Evolutionary conservation across 1,140 invertebrate species (phyloP), one percentile per base, ranked within the genome.

Genomic region (Diabrotica virgifera): DNA sequence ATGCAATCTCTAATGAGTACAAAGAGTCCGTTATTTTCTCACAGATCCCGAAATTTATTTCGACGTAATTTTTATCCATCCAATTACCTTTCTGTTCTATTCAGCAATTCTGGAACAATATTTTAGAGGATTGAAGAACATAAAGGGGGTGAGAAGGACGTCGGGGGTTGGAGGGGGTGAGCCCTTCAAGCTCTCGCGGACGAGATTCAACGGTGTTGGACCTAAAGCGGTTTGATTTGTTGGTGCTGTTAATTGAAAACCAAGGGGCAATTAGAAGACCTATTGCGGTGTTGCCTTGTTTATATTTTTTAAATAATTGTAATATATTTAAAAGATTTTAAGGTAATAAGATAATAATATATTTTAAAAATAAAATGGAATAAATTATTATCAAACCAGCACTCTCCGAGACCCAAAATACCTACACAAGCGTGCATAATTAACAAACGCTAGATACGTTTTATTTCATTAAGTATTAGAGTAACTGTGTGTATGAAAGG

Each of bases 171-270:
- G 40, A 2, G 40, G 40, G n/a, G n/a, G 40, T 10, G 40, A 46
- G 40, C 40, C 40, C 40, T 46, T 68, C 66, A 66, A 62, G 69
- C 70, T 64, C 70, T 67, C 63, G 46, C 53, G 54, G 62, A 40
- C n/a, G 2, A n/a, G 13, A 46, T 52, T 60, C 52, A 50, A 65
- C 65, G 69, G 66, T 67, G 70, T 71, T 68, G 70, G 63, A 67
- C 71, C 70, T 75, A 79, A 78, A 77, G 76, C 78, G 74, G 78
- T 79, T 80, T 80, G 78, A 80, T 80, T 80, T 80, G 78, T 80
- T 77, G 76, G 76, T 70, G 76, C 73, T 77, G 78, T 80, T 80
- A 80, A 80, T 80, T 80, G 78, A 80, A 80, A 80, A 76, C 78
- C 78, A 69, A 73, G 69, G 74, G 77, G 40, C 40, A 46, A 46